Evolutionary conservation across 2,113 vertebrate species (phyloP).

Genomic region (Brienomyrus brachyistius): DNA sequence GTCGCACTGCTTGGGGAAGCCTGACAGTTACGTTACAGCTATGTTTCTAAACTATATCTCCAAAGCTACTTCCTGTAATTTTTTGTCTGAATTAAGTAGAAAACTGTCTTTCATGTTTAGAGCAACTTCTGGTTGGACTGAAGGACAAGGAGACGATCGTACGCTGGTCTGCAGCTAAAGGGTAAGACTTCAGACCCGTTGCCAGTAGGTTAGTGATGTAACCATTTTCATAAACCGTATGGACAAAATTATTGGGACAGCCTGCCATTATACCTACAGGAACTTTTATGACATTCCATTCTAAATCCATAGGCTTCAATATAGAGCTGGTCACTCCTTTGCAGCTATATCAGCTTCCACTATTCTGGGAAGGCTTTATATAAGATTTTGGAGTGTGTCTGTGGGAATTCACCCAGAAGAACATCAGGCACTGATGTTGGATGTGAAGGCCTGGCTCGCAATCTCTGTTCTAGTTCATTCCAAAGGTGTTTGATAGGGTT

Average conservation of each 20-base stretch:
- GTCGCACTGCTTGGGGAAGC: not conserved
- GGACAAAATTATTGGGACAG: not conserved
- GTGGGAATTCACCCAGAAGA: not conserved
- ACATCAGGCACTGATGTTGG: not conserved
- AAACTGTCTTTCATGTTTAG: slow-evolving; percentile 54
- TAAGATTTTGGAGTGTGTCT: not conserved
- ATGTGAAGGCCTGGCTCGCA: not conserved
- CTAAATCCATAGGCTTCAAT: not conserved
- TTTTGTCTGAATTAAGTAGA: not conserved
- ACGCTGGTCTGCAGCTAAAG: slow-evolving; percentile 95
- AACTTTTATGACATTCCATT: not conserved
- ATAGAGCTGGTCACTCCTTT: not conserved
- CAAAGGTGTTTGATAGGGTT: not conserved
- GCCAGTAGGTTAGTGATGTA: not conserved
- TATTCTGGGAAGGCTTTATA: not conserved
- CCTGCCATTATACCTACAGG: not conserved
- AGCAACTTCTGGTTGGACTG: slow-evolving; percentile 80
- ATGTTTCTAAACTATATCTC: not conserved
- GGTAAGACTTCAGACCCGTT: slow-evolving; percentile 58
- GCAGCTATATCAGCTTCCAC: not conserved
- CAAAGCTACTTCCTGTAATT: not conserved
- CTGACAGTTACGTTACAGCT: not conserved
- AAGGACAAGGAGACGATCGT: slow-evolving; percentile 95
- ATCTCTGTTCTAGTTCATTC: not conserved
- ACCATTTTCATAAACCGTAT: not conserved